A percentile compares a stretch with the other conserved stretches of the same genome.
Evolutionary conservation across 2,113 vertebrate species (phyloP).

Genomic region (Calonectris borealis): DNA sequence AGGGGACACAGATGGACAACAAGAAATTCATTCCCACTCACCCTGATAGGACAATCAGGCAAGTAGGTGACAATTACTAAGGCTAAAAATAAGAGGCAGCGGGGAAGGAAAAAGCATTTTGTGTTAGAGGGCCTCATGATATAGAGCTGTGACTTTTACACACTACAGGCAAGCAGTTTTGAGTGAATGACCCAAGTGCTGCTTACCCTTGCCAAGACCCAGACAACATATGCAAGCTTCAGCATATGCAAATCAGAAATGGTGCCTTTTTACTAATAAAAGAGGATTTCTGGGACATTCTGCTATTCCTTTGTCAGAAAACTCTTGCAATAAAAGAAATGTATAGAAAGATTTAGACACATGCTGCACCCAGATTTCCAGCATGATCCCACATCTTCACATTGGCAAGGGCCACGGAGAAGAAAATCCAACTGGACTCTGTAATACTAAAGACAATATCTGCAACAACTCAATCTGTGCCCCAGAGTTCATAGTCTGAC

Average conservation of each 20-base stretch:
- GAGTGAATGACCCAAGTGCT: not conserved
- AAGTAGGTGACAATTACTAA: not conserved
- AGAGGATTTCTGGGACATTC: not conserved
- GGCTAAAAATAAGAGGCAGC: not conserved
- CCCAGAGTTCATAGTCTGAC: not conserved
- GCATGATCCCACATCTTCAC: not conserved
- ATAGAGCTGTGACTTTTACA: not conserved
- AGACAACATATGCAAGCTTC: not conserved
- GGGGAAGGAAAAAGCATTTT: not conserved
- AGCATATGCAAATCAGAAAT: not conserved
- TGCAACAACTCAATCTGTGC: not conserved
- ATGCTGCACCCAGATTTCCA: not conserved
- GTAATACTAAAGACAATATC: not conserved
- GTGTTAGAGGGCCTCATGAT: not conserved
- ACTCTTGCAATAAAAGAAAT: not conserved
- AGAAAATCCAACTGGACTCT: not conserved
- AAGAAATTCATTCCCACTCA: not conserved
- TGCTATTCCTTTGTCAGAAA: not conserved
- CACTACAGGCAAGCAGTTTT: not conserved
- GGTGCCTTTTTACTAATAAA: not conserved
- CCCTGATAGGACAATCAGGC: not conserved
- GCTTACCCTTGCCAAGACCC: not conserved
- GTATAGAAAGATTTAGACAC: not conserved
- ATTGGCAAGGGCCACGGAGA: not conserved
- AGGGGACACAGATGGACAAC: not conserved